phyloP scores from a whole-genome alignment of 2,888 invertebrate species.

The Philaethria dido region DNA sequence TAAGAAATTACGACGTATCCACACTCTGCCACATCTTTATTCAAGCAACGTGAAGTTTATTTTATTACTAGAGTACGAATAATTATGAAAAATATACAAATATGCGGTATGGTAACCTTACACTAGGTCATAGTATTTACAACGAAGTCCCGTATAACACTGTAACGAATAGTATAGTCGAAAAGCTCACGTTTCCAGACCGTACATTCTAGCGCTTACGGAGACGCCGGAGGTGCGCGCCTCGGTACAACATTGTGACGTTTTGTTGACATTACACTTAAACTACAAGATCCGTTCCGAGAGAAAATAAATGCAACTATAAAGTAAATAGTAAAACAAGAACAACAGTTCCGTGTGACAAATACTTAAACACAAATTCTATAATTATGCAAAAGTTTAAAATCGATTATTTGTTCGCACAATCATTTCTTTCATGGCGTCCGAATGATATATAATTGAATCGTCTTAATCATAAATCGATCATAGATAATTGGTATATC shows the following conservation, averaged over 20 bases:
- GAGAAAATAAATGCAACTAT: conserved; percentile 78
- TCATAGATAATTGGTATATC: conserved; percentile 12
- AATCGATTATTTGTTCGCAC: conserved; percentile 10
- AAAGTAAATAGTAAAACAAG: conserved; percentile 51
- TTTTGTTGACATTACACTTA: conserved; percentile 41
- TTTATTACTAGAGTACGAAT: conserved; percentile 52
- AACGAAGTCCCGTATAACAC: conserved; percentile 47
- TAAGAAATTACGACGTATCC: conserved; percentile 63
- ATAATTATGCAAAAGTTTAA: conserved; percentile 17
- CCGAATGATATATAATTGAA: not conserved
- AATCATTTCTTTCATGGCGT: conserved; percentile 2
- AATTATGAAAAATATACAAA: conserved; percentile 79
- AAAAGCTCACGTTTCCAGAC: conserved; percentile 53
- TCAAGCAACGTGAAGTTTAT: conserved; percentile 59
- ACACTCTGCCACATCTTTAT: conserved; percentile 64
- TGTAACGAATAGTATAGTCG: conserved; percentile 45
- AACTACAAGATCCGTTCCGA: conserved; percentile 45
- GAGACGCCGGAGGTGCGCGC: not conserved
- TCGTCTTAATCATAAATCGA: conserved; percentile 15
- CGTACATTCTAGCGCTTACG: conserved; percentile 38
- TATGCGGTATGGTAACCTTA: conserved; percentile 67
- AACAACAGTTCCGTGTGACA: conserved; percentile 8
- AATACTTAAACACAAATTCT: conserved; percentile 6
- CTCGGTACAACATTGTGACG: conserved; percentile 44
- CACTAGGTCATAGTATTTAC: conserved; percentile 67